Conservation (phyloP, 2,113 vertebrate genomes). For the Chloroceryle aenea region DNA sequence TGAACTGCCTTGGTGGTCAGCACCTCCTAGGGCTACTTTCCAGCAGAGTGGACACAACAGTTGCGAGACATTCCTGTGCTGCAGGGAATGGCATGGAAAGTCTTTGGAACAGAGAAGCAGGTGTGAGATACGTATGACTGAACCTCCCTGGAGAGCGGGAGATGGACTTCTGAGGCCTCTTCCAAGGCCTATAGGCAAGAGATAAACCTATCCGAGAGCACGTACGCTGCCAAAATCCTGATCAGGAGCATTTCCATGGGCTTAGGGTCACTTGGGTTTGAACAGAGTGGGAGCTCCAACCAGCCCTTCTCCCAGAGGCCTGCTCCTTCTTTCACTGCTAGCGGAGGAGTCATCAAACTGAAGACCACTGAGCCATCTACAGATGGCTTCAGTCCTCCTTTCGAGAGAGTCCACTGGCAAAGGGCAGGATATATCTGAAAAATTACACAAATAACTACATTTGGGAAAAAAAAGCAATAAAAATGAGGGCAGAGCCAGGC, state of each 20-base stretch:
- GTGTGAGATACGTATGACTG: fast-evolving
- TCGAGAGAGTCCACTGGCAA: background rate
- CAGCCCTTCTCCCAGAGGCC: background rate
- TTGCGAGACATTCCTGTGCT: background rate
- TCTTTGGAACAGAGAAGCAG: background rate
- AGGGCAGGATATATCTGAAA: background rate
- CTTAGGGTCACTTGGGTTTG: background rate
- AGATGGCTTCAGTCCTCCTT: background rate
- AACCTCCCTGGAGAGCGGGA: background rate
- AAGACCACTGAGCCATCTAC: background rate
- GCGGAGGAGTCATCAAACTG: background rate
- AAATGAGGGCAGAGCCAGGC: background rate
- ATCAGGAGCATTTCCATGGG: background rate
- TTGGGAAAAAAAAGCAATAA: background rate
- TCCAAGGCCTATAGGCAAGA: background rate
- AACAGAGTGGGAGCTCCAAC: background rate
- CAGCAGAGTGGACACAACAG: background rate
- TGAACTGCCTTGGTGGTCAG: background rate
- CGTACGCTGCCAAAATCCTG: background rate
- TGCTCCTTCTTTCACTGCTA: background rate
- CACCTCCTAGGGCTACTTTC: background rate
- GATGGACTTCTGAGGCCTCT: background rate
- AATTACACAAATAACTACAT: background rate
- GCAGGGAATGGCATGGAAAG: background rate
- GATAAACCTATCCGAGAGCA: background rate